Evolutionary conservation across 2,797 vertebrate genomes (phyloP).

Genomic region (Channa striata): DNA sequence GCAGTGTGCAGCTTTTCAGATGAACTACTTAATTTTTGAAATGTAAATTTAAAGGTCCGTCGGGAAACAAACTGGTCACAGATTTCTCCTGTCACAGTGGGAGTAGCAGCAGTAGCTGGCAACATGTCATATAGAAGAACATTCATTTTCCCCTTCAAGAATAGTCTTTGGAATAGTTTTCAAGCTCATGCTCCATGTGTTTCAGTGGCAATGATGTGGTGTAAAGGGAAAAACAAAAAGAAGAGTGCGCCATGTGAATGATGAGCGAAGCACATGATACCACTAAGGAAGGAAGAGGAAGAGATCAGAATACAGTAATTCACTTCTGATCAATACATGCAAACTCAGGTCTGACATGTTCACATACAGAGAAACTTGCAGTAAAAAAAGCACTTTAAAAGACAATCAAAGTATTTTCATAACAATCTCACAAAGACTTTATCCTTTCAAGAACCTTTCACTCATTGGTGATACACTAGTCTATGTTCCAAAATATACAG

Average conservation of each 20-base stretch:
- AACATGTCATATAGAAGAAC: conserved; percentile 12
- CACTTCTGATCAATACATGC: conserved; percentile 19
- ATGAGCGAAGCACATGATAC: background rate
- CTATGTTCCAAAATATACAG: conserved; percentile 16
- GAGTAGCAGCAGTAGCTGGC: conserved; percentile 23
- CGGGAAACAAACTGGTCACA: background rate
- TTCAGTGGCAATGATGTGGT: background rate
- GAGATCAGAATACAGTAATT: conserved; percentile 22
- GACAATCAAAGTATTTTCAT: conserved; percentile 37
- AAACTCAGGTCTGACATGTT: conserved; percentile 24
- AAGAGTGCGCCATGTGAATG: background rate
- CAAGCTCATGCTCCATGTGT: conserved; percentile 17
- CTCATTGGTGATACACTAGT: conserved; percentile 18
- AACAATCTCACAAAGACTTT: conserved; percentile 24
- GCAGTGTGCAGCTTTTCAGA: background rate
- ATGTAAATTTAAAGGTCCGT: background rate
- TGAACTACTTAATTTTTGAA: background rate
- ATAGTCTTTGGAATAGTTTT: conserved; percentile 13
- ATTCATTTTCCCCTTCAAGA: conserved; percentile 32
- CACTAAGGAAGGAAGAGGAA: background rate
- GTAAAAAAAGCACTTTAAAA: conserved; percentile 14
- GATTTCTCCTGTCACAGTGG: conserved; percentile 18
- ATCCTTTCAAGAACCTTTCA: conserved; percentile 15
- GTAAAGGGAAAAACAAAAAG: background rate
- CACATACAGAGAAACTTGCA: conserved; percentile 7